These are phyloP conservation scores for Labeo catla DNA, from an alignment of 2,113 vertebrate species.

Conservation along the genomic window DNA sequence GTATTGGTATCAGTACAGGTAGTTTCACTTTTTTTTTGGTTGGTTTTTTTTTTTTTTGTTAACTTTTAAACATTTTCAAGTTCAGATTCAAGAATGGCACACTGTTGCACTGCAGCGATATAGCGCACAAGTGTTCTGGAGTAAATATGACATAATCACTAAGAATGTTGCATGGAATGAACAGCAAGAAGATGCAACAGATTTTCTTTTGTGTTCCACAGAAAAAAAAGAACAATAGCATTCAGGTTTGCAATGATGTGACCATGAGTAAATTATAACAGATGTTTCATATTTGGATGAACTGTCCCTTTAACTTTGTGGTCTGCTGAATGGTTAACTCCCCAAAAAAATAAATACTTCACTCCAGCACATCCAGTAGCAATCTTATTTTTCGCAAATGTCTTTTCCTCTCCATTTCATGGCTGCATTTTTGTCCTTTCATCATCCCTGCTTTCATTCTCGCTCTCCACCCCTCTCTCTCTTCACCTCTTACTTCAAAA, in stretches of 20 bases:
- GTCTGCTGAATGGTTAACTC: conserved; percentile 41
- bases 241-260: not conserved
- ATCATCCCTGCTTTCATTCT: conserved; percentile 43
- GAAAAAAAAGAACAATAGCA: not conserved
- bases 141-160: too few species aligned
- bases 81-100: too few species aligned
- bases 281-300: not conserved
- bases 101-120: too few species aligned
- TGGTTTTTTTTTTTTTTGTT: too few species aligned
- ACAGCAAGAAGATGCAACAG: too few species aligned
- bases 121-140: too few species aligned
- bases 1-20: too few species aligned
- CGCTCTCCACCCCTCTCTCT: conserved; percentile 6
- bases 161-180: too few species aligned
- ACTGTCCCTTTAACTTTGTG: conserved; percentile 6
- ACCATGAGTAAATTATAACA: not conserved
- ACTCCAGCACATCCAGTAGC: not conserved
- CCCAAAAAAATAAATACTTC: conserved; percentile 33
- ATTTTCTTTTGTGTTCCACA: not conserved
- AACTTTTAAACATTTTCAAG: too few species aligned
- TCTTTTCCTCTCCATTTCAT: conserved; percentile 38
- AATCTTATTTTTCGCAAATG: conserved; percentile 10
- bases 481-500: conserved; percentile 40
- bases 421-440: conserved; percentile 46
- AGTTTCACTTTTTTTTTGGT: too few species aligned